These are phyloP conservation scores for Drosophila rubida DNA, from an alignment of 2,888 invertebrate species.

Conservation along the genomic window DNA sequence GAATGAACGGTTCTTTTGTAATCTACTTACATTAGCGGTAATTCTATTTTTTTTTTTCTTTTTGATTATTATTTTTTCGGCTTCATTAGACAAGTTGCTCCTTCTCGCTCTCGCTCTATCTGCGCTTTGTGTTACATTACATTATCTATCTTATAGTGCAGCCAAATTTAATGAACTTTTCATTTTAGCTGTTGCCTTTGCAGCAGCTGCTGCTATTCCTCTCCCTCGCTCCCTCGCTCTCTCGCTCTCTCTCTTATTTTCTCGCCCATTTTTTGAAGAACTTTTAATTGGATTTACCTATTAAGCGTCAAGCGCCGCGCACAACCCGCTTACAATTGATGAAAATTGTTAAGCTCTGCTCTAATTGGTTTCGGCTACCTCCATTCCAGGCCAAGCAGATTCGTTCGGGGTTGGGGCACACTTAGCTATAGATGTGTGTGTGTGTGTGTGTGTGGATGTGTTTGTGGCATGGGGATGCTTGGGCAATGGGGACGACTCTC, in stretches of 20 bases:
- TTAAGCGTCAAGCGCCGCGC: conserved; percentile 53
- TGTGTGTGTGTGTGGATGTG: not conserved
- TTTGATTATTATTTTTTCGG: conserved; percentile 27
- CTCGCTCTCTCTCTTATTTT: conserved; percentile 1
- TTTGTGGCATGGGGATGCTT: not conserved
- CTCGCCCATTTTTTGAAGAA: conserved; percentile 45
- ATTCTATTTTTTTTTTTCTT: conserved; percentile 5
- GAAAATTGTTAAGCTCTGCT: conserved; percentile 70
- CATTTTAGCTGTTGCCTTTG: conserved; percentile 25
- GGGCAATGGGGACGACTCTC: not conserved
- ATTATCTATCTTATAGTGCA: conserved; percentile 27
- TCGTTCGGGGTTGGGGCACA: not conserved
- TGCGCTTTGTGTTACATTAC: conserved; percentile 4
- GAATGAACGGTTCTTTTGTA: conserved; percentile 64
- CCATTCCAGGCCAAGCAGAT: conserved; percentile 33
- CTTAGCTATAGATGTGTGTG: too few species aligned
- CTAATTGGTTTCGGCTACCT: conserved; percentile 67
- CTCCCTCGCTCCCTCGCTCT: too few species aligned
- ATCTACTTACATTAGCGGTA: conserved; percentile 66
- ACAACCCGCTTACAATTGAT: conserved; percentile 61
- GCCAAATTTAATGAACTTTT: conserved; percentile 63
- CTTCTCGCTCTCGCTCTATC: not conserved
- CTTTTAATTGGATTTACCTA: conserved; percentile 71
- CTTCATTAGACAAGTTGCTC: conserved; percentile 40
- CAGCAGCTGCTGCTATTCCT: conserved; percentile 22